Base-by-base conservation (phyloP, 2,113 vertebrate species). In the Osmerus mordax region DNA sequence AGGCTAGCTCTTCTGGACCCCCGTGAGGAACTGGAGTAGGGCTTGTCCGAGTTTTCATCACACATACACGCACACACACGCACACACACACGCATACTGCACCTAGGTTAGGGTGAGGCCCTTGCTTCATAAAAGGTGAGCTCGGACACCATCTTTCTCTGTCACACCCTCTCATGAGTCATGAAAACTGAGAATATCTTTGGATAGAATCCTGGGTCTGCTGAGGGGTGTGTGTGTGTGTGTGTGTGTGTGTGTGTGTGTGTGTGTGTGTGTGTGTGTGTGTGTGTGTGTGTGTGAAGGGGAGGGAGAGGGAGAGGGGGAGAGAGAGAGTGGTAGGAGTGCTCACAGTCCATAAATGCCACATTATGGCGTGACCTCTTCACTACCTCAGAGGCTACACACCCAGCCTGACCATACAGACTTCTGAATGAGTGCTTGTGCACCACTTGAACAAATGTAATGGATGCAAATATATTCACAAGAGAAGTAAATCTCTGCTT, bases 321-420 rank as follows among this genome's bases (percentile, higher is more conserved):
- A 36, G 52, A n/a, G 63, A 23, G 55, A 41, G 65, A 23, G 1
- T 6, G 36, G 36, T 41, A 41, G 36, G 60, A 58, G 32, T 16
- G 1, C 36, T 66, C 69, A 15, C 41, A n/a, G 54, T 56, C 53
- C 36, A 76, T 67, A 67, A 76, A 76, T 56, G 55, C 63, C 18
- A 25, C 47, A 71, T 67, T 71, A 71, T 71, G 47, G 6, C 16
- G 11, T 67, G 74, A 67, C 69, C 74, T 41, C n/a, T 21, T 58
- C 6, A 47, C 55, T 51, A 11, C 8, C 13, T 32, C 25, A 16
- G 63, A 41, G 4, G 3, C 21, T 21, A 59, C 56, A 59, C 21
- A 21, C 21, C 58, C 19, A 23, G 13, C 58, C 19, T 23, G 58
- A 60, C 58, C 23, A 12, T 60, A 60, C 19, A 60, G 58, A 14